Percentiles rank a stretch among this genome's conserved stretches.
phyloP scores from a whole-genome alignment of 2,113 vertebrate species.

The Campylomormyrus tamandua region DNA sequence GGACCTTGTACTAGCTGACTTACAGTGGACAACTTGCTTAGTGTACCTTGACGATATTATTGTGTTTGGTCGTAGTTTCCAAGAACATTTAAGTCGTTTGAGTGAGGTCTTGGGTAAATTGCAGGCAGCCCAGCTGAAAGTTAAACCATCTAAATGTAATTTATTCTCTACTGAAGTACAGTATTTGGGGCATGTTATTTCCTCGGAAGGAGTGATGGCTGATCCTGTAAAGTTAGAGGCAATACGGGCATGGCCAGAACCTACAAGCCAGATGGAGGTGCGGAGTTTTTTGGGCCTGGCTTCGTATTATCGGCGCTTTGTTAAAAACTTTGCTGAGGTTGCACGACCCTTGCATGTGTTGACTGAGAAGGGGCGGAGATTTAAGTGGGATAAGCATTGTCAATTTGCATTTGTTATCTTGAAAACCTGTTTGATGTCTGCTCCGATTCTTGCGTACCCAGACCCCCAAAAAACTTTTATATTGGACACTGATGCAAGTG shows the following conservation, averaged over 20 bases:
- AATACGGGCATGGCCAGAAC: not conserved
- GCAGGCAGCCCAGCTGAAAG: not conserved
- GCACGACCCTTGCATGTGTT: too few species aligned
- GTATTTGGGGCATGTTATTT: conserved; percentile 17
- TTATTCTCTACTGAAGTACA: not conserved
- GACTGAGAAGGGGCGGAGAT: too few species aligned
- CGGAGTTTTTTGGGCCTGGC: conserved; percentile 1
- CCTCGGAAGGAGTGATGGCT: not conserved
- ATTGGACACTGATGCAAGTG: not conserved
- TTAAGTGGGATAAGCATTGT: not conserved
- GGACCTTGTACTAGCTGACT: not conserved
- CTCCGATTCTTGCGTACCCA: conserved; percentile 7
- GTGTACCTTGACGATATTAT: conserved; percentile 22
- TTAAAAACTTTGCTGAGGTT: not conserved
- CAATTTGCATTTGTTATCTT: conserved; percentile 1
- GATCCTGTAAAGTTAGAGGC: not conserved
- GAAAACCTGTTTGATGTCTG: not conserved
- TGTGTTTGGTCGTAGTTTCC: not conserved
- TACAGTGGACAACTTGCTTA: conserved; percentile 22
- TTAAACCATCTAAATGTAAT: conserved; percentile 16
- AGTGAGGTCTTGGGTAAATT: too few species aligned
- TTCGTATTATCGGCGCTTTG: not conserved
- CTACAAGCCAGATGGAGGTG: conserved; percentile 2
- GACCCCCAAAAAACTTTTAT: conserved; percentile 8
- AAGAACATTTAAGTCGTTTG: not conserved